Conservation (phyloP, 2,113 vertebrate genomes). For the Brienomyrus longianalis region DNA sequence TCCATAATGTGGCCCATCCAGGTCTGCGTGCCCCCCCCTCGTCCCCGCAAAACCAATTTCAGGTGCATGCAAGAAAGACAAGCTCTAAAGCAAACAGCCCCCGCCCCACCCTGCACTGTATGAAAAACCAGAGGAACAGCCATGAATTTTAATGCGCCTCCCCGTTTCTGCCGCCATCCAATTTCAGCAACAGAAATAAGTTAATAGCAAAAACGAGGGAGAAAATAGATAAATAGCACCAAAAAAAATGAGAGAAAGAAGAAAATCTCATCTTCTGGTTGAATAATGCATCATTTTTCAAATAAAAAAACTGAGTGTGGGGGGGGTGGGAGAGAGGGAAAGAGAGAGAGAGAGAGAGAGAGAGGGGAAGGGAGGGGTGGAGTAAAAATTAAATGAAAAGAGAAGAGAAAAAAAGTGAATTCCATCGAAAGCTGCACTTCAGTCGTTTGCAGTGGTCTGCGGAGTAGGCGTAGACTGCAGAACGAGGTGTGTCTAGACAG, state of each 20-base stretch:
- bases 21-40: conserved; percentile 8
- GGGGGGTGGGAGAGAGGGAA: conserved; percentile 21
- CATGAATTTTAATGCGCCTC: conserved; percentile 59
- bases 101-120: conserved; percentile 29
- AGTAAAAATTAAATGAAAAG: conserved; percentile 22
- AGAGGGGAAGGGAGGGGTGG: conserved; percentile 18
- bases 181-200: conserved; percentile 45
- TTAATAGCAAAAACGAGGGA: conserved; percentile 44
- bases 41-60: conserved; percentile 53
- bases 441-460: conserved; percentile 20
- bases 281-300: conserved; percentile 67
- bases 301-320: conserved; percentile 40
- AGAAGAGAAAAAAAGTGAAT: conserved; percentile 35
- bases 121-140: conserved; percentile 45
- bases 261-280: conserved; percentile 58
- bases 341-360: conserved; percentile 22
- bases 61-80: conserved; percentile 52
- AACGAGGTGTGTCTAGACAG: conserved; percentile 49
- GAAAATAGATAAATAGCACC: conserved; percentile 45
- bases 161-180: conserved; percentile 46
- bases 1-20: conserved; percentile 44
- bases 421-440: conserved; percentile 35
- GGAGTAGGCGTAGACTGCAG: conserved; percentile 6
- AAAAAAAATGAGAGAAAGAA: conserved; percentile 33
- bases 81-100: conserved; percentile 57